Evolutionary conservation across 2,113 vertebrate species (phyloP).

Genomic region (Nanorana parkeri): DNA sequence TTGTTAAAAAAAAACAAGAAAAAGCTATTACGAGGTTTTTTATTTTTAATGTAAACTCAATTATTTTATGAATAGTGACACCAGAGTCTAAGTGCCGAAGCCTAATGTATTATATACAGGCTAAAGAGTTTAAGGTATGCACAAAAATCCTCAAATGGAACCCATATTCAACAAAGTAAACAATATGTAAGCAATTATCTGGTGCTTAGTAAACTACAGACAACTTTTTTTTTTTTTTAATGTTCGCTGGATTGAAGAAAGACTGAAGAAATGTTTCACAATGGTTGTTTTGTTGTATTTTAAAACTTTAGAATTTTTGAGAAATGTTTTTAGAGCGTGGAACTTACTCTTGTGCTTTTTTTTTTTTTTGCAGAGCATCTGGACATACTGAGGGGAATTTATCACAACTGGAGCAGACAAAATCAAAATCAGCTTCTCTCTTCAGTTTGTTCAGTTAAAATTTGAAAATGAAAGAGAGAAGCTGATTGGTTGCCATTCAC

Average conservation of each 20-base stretch:
- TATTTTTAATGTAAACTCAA: slow-evolving; percentile 92
- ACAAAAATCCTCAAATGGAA: slow-evolving; percentile 70
- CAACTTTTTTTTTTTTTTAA: slow-evolving; percentile 9
- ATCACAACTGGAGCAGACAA: too few species aligned
- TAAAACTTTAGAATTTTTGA: too few species aligned
- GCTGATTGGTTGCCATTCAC: too few species aligned
- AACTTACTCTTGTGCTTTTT: too few species aligned
- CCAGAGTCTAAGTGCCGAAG: slow-evolving; percentile 77
- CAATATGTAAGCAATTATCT: slow-evolving; percentile 62
- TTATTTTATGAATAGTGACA: slow-evolving; percentile 91
- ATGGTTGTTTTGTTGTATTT: neutral
- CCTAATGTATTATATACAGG: slow-evolving; percentile 71
- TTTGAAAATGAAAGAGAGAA: too few species aligned
- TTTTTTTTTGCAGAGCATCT: too few species aligned
- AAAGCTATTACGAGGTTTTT: slow-evolving; percentile 82
- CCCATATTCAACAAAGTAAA: slow-evolving; percentile 67
- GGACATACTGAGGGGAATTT: too few species aligned
- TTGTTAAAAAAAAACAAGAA: slow-evolving; percentile 73
- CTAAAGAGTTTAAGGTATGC: slow-evolving; percentile 70
- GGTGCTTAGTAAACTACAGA: slow-evolving; percentile 28
- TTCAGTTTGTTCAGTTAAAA: too few species aligned
- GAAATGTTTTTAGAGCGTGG: too few species aligned
- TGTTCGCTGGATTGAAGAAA: slow-evolving; percentile 4
- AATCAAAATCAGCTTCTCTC: too few species aligned
- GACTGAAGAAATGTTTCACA: neutral